These are phyloP conservation scores for Myotis brandtii DNA, from an alignment of 2,113 vertebrate genomes.

Conservation along the genomic window DNA sequence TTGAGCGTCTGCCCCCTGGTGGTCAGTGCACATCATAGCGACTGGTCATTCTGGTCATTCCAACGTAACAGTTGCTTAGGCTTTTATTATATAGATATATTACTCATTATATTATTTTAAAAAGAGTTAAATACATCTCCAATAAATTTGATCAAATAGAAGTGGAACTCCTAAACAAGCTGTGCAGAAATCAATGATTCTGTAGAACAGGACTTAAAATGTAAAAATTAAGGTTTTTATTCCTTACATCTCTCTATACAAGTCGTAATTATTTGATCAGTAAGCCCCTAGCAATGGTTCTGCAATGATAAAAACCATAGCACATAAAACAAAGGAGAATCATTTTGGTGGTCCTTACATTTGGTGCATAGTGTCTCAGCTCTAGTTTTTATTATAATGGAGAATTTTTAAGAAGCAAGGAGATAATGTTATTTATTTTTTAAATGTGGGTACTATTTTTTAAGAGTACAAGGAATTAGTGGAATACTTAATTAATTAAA, in stretches of 20 bases:
- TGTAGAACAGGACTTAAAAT: background rate
- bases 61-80: too few species aligned
- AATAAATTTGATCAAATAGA: background rate
- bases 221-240: background rate
- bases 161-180: background rate
- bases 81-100: background rate
- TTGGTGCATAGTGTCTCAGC: background rate
- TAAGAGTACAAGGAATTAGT: background rate
- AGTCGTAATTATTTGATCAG: background rate
- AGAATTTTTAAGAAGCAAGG: background rate
- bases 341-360: background rate
- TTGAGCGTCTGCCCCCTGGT: too few species aligned
- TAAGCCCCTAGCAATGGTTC: background rate
- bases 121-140: background rate
- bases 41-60: too few species aligned
- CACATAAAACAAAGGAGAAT: background rate
- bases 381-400: background rate
- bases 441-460: background rate
- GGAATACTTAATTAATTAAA: conserved; percentile 1
- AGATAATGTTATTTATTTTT: background rate
- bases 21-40: too few species aligned
- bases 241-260: background rate
- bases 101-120: background rate
- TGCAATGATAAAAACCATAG: background rate
- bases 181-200: background rate